Base-by-base conservation (phyloP, 2,888 invertebrate genomes). In the Megaustenia siamemsis region DNA sequence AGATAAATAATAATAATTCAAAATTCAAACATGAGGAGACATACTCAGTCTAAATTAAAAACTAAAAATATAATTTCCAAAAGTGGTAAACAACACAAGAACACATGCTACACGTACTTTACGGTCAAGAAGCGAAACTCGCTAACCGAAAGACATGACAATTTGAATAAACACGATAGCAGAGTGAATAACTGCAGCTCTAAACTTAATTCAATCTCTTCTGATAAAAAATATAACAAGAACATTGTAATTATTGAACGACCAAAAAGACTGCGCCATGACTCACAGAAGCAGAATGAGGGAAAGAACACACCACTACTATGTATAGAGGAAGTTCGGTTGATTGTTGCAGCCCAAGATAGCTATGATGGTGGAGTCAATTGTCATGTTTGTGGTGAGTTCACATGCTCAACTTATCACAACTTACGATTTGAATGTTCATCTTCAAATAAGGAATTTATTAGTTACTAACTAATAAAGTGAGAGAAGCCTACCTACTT, bases 341-440 rank as follows among this genome's bases (percentile, higher is more conserved):
- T 32, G 32, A 63, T 78, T 10, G 43, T 78, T 28, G 78, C 63
- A 10, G 43, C 63, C 3, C 78, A 78, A 28, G 60, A 66, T 4
- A 78, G 63, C 78, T 92, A 90, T 73, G 91, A 91, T 28, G 92
- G 92, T 10, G 92, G 92, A 1, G 90, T 92, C 43, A 92, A 92
- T 86, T 92, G 92, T 82, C 88, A 89, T 71, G 85, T 90, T 18
- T 92, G 92, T 88, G 92, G 92, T 92, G 85, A 89, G 91, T 85
- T 32, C 6, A n/a, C 18, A 10, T 21, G n/a, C 18, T 60, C 6
- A n/a, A 60, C n/a, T n/a, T n/a, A n/a, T n/a, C n/a, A n/a, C n/a
- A n/a, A n/a, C n/a, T n/a, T n/a, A n/a, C n/a, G n/a, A n/a, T n/a
- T n/a, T n/a, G n/a, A n/a, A n/a, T n/a, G n/a, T n/a, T n/a, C n/a